Evolutionary conservation across 2,888 invertebrate genomes (phyloP).

Genomic region (Epirrita christyi): DNA sequence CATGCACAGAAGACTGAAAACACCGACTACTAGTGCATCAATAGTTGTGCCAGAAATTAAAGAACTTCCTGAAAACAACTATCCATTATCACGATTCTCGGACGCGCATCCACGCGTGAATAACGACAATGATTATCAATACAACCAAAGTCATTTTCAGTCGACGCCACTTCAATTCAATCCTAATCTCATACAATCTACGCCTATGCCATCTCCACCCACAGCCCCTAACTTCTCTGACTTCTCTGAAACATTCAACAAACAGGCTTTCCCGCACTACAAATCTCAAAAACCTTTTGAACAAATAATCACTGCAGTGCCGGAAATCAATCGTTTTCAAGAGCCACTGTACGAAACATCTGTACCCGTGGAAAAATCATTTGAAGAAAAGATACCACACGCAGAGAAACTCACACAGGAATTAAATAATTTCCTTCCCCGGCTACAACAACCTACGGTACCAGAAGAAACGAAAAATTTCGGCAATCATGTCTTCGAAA

Average conservation of each 20-base stretch:
- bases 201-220: slow-evolving; percentile 39
- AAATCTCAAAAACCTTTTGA: slow-evolving; percentile 10
- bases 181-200: slow-evolving; percentile 17
- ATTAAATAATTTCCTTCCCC: slow-evolving; percentile 6
- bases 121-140: slow-evolving; percentile 2
- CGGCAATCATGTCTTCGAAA: slow-evolving; percentile 3
- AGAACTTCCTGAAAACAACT: not conserved
- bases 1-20: slow-evolving; percentile 43
- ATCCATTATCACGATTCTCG: slow-evolving; percentile 15
- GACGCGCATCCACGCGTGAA: slow-evolving; percentile 4
- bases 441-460: slow-evolving; percentile 2
- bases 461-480: not conserved
- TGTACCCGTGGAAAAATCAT: not conserved
- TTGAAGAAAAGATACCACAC: slow-evolving; percentile 4
- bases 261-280: slow-evolving; percentile 21
- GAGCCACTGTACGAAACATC: slow-evolving; percentile 2
- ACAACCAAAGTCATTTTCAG: slow-evolving; percentile 13
- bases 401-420: slow-evolving; percentile 1
- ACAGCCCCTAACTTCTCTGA: slow-evolving; percentile 42
- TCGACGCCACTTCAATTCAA: slow-evolving; percentile 17
- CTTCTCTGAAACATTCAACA: slow-evolving; percentile 31
- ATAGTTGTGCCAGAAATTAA: slow-evolving; percentile 23
- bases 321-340: slow-evolving; percentile 9
- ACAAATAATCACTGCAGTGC: not conserved
- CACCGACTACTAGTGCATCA: slow-evolving; percentile 41